Percentiles rank a stretch among this genome's conserved stretches.
phyloP scores from a whole-genome alignment of 2,888 invertebrate genomes.

The Chrysolina oricalcia region DNA sequence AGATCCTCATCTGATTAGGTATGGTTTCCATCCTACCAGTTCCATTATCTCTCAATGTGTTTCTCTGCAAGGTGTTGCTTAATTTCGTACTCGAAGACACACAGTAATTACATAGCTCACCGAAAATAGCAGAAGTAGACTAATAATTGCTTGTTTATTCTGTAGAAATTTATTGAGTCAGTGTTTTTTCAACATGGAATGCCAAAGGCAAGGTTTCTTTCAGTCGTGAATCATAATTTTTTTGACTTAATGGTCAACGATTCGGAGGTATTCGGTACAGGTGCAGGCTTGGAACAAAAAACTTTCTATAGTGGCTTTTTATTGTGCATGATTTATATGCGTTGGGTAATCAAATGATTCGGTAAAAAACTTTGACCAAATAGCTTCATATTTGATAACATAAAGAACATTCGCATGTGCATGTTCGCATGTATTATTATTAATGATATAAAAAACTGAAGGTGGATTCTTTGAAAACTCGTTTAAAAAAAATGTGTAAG shows the following conservation, averaged over 20 bases:
- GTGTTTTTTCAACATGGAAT: background rate
- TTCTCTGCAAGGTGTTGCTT: background rate
- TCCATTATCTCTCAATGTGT: background rate
- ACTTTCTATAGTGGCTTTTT: conserved; percentile 1
- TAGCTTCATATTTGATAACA: background rate
- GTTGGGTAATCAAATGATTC: background rate
- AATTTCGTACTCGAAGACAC: conserved; percentile 7
- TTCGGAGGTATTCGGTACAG: conserved; percentile 17
- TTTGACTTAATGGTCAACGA: conserved; percentile 17
- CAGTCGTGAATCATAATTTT: conserved; percentile 4
- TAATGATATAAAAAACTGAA: too few relatives aligned
- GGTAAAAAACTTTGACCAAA: background rate
- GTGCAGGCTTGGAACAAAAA: background rate
- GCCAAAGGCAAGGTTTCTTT: conserved; percentile 17
- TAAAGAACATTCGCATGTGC: background rate
- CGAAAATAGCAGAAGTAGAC: conserved; percentile 10
- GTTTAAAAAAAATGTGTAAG: too few relatives aligned
- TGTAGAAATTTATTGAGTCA: conserved; percentile 13
- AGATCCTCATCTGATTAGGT: background rate
- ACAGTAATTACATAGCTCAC: background rate
- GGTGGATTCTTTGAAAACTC: too few relatives aligned
- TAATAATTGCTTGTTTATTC: conserved; percentile 18
- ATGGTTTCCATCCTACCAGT: background rate
- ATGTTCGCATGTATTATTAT: background rate
- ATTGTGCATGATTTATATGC: background rate